phyloP scores from a whole-genome alignment of 2,113 vertebrate genomes.

The Microtus oregoni region DNA sequence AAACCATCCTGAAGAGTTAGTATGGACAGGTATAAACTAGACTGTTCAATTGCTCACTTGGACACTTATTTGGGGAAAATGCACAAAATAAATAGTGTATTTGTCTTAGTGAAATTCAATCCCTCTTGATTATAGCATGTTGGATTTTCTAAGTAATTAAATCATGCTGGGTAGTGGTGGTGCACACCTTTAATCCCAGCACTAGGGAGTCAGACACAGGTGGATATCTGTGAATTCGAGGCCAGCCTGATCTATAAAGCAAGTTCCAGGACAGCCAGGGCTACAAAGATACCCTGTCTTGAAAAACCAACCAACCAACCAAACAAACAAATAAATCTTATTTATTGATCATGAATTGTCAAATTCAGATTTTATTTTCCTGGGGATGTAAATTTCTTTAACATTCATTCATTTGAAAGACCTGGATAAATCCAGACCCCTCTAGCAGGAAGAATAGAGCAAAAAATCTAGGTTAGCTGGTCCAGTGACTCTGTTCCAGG shows the following conservation, averaged over 20 bases:
- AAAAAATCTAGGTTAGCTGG: too few species aligned
- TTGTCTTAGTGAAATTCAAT: conserved; percentile 60
- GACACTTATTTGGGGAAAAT: neutral
- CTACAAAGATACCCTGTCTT: neutral
- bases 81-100: neutral
- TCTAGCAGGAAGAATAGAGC: too few species aligned
- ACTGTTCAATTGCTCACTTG: conserved; percentile 16
- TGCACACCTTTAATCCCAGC: neutral
- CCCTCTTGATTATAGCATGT: neutral
- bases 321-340: neutral
- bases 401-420: conserved; percentile 9
- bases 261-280: neutral
- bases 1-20: neutral
- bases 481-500: too few species aligned
- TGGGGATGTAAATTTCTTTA: conserved; percentile 35
- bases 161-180: neutral
- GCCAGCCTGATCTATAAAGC: neutral
- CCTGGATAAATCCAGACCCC: too few species aligned
- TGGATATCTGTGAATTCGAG: neutral
- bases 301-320: neutral
- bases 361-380: conserved; percentile 52
- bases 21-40: neutral
- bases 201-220: neutral
- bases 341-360: neutral
- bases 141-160: neutral